Evolutionary conservation across 2,888 invertebrate genomes (phyloP), one percentile per base, ranked within the genome.

Genomic region (Orgyia antiqua): DNA sequence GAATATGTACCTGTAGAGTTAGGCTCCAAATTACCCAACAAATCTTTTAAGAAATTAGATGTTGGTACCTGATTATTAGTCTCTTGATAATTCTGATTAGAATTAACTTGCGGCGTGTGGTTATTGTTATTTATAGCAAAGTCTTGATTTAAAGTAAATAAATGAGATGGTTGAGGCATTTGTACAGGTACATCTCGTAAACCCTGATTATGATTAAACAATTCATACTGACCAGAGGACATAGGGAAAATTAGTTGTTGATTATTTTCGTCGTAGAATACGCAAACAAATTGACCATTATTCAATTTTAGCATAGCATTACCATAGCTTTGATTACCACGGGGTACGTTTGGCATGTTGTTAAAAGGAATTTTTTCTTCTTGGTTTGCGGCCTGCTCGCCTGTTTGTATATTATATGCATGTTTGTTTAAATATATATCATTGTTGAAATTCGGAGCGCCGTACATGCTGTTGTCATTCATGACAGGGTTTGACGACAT

Each of bases 1-100:
- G 91, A 91, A 57, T 92, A 93, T 5, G 92, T 92, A 9, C 93
- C 92, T 31, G 88, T 89, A 17, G 90, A 90, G 61, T 91, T 92
- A 3, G 92, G 91, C 18, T 89, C 89, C 89, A 92, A 91, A 62
- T 92, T 92, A 6, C 92, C 91, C 30, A 92, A 88, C 24, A 93
- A 80, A 70, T 92, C 92, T 53, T 92, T 92, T 35, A 93, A 88
- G 40, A 92, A 82, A 49, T 90, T 84, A 10, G 86, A 88, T 25
- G 80, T 77, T 27, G 73, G 75, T 13, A 68, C 39, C 27, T 69
- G 67, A 21, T 55, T 58, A 36, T 58, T 71, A 45, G 60, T 73
- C 31, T 82, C 77, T 33, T 63, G 66, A 34, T 62, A 76, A 25
- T 50, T 61, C 26, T 64, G 69, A 21, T 58, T 57, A 4, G 64